These are phyloP conservation scores for Tuberolachnus salignus DNA, from an alignment of 2,888 invertebrate genomes.

Conservation along the genomic window DNA sequence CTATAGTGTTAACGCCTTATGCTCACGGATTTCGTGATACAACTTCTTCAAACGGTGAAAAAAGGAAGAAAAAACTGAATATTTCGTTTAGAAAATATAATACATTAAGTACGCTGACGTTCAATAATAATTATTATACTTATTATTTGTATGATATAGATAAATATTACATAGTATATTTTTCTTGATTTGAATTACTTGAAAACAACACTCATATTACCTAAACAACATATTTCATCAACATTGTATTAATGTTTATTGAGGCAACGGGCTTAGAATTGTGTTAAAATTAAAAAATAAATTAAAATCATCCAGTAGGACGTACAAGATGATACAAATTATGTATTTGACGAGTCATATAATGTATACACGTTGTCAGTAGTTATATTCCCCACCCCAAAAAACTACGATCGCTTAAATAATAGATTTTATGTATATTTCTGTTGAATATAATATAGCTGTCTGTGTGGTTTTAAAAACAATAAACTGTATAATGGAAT, in stretches of 20 bases:
- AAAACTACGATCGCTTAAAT: neutral
- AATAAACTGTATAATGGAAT: conserved; percentile 1
- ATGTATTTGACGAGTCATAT: no score
- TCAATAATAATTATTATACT: neutral
- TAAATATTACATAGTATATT: neutral
- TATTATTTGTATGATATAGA: neutral
- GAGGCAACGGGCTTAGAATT: no score
- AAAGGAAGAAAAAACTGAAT: neutral
- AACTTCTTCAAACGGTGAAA: neutral
- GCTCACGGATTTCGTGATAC: conserved; percentile 36
- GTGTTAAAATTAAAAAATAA: no score
- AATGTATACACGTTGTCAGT: no score
- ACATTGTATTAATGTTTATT: no score
- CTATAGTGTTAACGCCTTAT: conserved; percentile 11
- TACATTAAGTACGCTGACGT: neutral
- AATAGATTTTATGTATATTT: neutral
- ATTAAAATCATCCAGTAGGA: no score
- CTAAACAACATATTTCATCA: no score
- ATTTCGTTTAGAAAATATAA: neutral
- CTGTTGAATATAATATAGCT: neutral
- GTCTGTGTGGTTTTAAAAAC: neutral
- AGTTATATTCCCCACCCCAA: no score
- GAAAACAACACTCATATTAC: neutral
- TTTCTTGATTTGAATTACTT: neutral
- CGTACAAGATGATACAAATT: no score